Base-by-base conservation (phyloP, 2,797 vertebrate species). In the Pseudochirops corinnae region DNA sequence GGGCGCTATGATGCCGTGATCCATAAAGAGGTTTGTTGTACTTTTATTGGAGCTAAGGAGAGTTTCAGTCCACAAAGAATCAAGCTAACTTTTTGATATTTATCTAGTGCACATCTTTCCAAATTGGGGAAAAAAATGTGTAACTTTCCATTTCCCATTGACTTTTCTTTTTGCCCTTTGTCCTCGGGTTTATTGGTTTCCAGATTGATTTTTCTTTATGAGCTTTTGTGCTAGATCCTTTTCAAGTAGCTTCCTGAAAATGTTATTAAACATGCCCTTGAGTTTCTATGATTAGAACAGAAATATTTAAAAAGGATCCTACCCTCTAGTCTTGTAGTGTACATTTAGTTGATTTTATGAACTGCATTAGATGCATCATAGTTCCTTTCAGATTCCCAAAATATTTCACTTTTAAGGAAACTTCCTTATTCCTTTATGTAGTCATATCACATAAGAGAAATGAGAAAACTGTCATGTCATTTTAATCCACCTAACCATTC, bases 231-330 rank as follows among this genome's bases (percentile, higher is more conserved):
- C 55, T 39, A 91, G 55, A 91, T 92, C 1, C 28, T 93, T 90
- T 95, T 29, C 93, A 29, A 60, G 39, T 24, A 91, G 6, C 95
- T 92, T 50, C n/a, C 94, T 92, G 93, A 55, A 94, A 95, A 94
- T 13, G 87, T 96, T 94, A 93, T 92, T 93, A 95, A 91, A 92
- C 56, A 10, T 56, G 90, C 90, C 55, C n/a, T 28, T 21, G 11
- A 90, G 28, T 92, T 55, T 62, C 55, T 28, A 67, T 90, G 93
- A 94, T n/a, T 91, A 92, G 96, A 94, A 52, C 52, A 93, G 95
- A 97, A 97, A 95, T 91, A 93, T 56, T 95, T 46, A 33, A 92
- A 24, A 21, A 92, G 24, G 56, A 1, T 56, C 93, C 91, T 90
- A 94, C 24, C 31, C 46, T 55, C 87, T 3, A 18, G 62, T 21